Base-by-base conservation (phyloP, 2,888 invertebrate genomes). In the Rapana venosa region DNA sequence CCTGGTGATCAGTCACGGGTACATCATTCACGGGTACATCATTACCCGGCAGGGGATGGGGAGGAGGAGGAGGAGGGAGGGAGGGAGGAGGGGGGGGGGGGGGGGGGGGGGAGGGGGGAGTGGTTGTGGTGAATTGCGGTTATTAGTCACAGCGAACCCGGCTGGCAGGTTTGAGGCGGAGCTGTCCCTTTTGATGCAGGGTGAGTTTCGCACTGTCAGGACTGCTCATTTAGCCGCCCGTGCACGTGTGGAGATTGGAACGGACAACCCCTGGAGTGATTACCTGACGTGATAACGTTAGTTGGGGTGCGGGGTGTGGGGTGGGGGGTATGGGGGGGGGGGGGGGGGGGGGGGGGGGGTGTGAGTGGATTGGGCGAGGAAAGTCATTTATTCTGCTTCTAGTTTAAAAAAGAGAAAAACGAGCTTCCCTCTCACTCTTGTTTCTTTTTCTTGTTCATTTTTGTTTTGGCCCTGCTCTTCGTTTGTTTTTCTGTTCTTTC, bases 101-200 rank as follows among this genome's bases (percentile, higher is more conserved):
- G 30, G 47, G 17, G 22, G 0, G 74, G 26, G 61, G 79, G 2
- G 81, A 35, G 87, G 56, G 61, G 6, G n/a, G 77, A 17, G 13
- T 11, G 8, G 11, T 56, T 88, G 81, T 81, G 47, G n/a, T 81
- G 74, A 81, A 88, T 88, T 88, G 47, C 74, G 88, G 88, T 88
- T 79, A 87, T 87, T 87, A 87, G 70, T 87, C 87, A 87, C 1
- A 70, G 35, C 26, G 36, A 87, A 0, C 20, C 17, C 32, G 20
- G 70, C 35, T 87, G 87, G 87, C 87, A 87, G 86, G 66, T 66
- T 66, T 22, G 26, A 70, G 87, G 87, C 66, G 30, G 66, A 87
- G 87, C 70, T 66, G 61, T 35, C 66, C 58, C 74, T 17, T 79
- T 88, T 74, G 81, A 88, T 81, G 79, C 20, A n/a, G 88, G 36